Evolutionary conservation across 2,113 vertebrate genomes (phyloP), one percentile per base, ranked within the genome.

Genomic region (Probosciger aterrimus): DNA sequence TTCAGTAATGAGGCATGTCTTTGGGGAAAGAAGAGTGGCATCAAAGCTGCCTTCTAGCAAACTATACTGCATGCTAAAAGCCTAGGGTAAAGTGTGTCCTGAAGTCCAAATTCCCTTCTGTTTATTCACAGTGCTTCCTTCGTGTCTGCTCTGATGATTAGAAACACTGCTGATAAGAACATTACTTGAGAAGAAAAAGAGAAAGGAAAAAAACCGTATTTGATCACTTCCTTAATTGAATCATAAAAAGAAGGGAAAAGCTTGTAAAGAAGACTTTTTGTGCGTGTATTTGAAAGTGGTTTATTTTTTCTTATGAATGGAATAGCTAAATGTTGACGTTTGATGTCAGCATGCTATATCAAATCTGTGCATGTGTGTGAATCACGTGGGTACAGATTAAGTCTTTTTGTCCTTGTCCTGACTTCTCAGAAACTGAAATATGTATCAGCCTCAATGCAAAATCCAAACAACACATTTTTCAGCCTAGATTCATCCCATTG

Each of bases 1-100:
- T 89, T 96, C 96, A 94, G 96, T 97, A 97, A 96, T 96, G 96
- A 94, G 89, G 68, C 75, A 93, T 84, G 96, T 95, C 92, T 97
- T 97, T 96, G 95, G 86, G 92, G 95, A 96, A 93, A 95, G 86
- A 94, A 90, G 44, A 92, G 92, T 67, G 80, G 50, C 90, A 96
- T 94, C 92, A 96, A 94, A 96, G 80, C 92, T 96, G 85, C 60
- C 77, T 95, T 78, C 88, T 63, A 93, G 88, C 67, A 59, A 91
- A 63, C 91, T 92, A 85, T 70, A 89, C 46, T 85, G 81, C 77
- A 82, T 78, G 86, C 82, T 93, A 94, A 96, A 95, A 95, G 91
- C 86, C 77, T 82, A 63, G 11, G 46, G 63, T 92, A 94, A 91
- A 91, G 49, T 92, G 59, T 67, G 46, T 91, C 83, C 88, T 87